Base-by-base conservation (phyloP, 2,113 vertebrate species). In the Rutilus rutilus region DNA sequence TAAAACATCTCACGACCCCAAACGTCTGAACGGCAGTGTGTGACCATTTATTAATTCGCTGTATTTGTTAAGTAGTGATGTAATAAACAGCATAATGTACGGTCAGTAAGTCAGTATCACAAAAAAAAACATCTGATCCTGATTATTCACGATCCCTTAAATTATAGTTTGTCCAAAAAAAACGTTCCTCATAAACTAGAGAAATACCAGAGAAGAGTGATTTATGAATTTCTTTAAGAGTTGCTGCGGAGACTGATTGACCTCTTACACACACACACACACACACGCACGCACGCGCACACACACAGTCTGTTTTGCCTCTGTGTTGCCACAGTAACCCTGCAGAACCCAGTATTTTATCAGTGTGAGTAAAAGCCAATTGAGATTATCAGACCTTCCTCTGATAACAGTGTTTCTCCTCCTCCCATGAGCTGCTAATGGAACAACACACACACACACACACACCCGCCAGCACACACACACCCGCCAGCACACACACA, bases 321-420 rank as follows among this genome's bases (percentile, higher is more conserved):
- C 65, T 27, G 86, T 88, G 91, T 95, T 93, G 87, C 93, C 92
- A 93, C 87, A 94, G 93, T 78, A 94, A 94, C 94, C 87, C 82
- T 88, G 91, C 86, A 90, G 92, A 90, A 83, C 93, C 92, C 92
- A 83, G 90, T 91, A 91, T 95, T 96, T 97, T 96, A 96, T 96
- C 95, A 95, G 95, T 90, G 94, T 85, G 94, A 95, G 95, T 95
- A 96, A 96, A 42, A 96, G 95, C 94, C 95, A 94, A 95, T 93
- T 94, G 96, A 96, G 96, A 97, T 95, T 96, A 96, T 95, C 94
- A 94, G 94, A 90, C 94, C 93, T 84, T 39, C 89, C 87, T 87
- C 92, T 90, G 95, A 96, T 96, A 97, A 96, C 95, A 93, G 87
- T 95, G 94, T 96, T 95, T 96, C 96, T 95, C 94, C 95, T 96